Evolutionary conservation across 2,797 vertebrate genomes (phyloP).

Genomic region (Eulemur mongoz): DNA sequence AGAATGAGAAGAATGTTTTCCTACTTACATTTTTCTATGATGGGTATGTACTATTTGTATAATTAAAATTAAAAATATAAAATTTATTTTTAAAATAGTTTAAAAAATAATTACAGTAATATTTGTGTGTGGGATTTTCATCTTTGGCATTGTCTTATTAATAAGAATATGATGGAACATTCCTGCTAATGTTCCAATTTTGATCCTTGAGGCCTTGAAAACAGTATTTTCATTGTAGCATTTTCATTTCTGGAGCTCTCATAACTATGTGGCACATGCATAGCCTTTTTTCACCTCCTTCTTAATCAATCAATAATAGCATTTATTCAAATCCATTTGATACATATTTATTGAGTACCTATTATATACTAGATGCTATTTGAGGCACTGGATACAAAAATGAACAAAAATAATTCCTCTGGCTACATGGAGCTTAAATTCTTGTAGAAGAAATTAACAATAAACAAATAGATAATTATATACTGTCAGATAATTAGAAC

Average conservation of each 20-base stretch:
- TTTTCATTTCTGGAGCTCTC: not conserved
- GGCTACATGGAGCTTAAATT: not conserved
- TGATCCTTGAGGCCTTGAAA: not conserved
- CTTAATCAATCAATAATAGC: not conserved
- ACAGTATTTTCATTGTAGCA: not conserved
- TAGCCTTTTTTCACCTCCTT: not conserved
- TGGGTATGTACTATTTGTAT: not conserved
- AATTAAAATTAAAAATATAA: not conserved
- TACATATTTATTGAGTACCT: not conserved
- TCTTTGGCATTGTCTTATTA: not conserved
- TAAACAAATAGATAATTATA: not conserved
- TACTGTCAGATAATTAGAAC: not conserved
- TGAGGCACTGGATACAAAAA: not conserved
- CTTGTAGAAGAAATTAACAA: not conserved
- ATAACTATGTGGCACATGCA: not conserved
- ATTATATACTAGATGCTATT: not conserved
- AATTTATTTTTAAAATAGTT: not conserved
- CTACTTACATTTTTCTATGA: not conserved
- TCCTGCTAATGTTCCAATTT: not conserved
- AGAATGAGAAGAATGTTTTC: not conserved
- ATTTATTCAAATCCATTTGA: not conserved
- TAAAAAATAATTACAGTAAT: not conserved
- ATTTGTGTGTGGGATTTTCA: not conserved
- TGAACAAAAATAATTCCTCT: not conserved
- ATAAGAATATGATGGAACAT: not conserved